These are phyloP conservation scores for Antechinus stuartii DNA, from an alignment of 2,113 vertebrate species.

Conservation along the genomic window DNA sequence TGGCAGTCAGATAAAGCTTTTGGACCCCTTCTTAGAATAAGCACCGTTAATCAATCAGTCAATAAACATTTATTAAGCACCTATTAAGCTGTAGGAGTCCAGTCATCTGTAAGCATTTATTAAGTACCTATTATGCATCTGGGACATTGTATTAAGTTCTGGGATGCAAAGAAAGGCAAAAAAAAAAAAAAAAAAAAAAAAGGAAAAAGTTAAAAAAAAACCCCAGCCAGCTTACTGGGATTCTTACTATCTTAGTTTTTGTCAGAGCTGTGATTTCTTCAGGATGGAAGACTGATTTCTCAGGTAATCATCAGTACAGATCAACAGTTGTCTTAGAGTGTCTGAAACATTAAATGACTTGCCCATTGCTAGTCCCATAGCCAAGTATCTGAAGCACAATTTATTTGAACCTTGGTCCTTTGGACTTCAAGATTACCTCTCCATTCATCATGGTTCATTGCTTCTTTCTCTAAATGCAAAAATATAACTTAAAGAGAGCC, in stretches of 20 bases:
- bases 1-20: background rate
- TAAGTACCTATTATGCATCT: background rate
- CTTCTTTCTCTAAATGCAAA: background rate
- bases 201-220: background rate
- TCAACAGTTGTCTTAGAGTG: background rate
- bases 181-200: no score
- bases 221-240: background rate
- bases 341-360: background rate
- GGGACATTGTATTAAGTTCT: background rate
- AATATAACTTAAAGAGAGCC: background rate
- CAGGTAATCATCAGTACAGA: background rate
- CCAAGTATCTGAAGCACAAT: background rate
- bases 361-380: background rate
- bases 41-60: background rate
- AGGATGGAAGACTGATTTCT: background rate
- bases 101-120: background rate
- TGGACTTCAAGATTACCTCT: background rate
- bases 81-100: background rate
- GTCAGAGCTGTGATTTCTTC: background rate
- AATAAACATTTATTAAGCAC: background rate
- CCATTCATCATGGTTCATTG: background rate
- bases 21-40: background rate
- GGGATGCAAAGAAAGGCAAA: background rate
- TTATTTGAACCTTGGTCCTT: background rate
- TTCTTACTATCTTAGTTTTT: background rate